Evolutionary conservation across 2,888 invertebrate genomes (phyloP), one percentile per base, ranked within the genome.

Genomic region (Aricia artaxerxes): DNA sequence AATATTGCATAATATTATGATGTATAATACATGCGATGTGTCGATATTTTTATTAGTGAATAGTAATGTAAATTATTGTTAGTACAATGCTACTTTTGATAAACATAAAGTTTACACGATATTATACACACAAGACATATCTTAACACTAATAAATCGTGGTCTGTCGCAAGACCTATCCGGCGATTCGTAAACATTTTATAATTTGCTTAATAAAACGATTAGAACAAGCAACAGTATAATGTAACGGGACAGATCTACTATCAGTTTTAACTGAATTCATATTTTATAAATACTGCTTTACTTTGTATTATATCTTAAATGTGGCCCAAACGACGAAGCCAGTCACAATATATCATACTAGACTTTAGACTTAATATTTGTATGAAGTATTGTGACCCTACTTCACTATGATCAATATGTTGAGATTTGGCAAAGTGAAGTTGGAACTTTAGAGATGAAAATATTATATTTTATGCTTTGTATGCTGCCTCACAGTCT

Each of bases 141-240:
- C 61, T 24, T 61, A 7, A n/a, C 24, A 61, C 24, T 61, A 1
- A 61, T 61, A 61, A 61, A 61, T 61, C 61, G 61, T 61, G 2
- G n/a, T 24, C 60, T 61, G 61, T 61, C 61, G 61, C 24, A 24
- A 61, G n/a, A 24, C 61, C 61, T 61, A 61, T 61, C 61, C 2
- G 61, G 61, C 61, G 61, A 61, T 61, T 24, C 61, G 61, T 61
- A 24, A 61, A 60, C 7, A 61, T 61, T 61, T 24, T 61, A 61
- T 24, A 61, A 61, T 61, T 61, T 24, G 61, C 61, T 61, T 61
- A 61, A 7, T 61, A 61, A 61, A 61, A 61, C 61, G 61, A 61
- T 61, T 61, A 61, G 61, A 24, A n/a, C 61, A 24, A 24, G 24
- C 61, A 61, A 61, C 61, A 61, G n/a, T 61, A 61, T 61, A 61